Conservation (phyloP, 1,140 invertebrate genomes). For the Cyclargus thomasi region DNA sequence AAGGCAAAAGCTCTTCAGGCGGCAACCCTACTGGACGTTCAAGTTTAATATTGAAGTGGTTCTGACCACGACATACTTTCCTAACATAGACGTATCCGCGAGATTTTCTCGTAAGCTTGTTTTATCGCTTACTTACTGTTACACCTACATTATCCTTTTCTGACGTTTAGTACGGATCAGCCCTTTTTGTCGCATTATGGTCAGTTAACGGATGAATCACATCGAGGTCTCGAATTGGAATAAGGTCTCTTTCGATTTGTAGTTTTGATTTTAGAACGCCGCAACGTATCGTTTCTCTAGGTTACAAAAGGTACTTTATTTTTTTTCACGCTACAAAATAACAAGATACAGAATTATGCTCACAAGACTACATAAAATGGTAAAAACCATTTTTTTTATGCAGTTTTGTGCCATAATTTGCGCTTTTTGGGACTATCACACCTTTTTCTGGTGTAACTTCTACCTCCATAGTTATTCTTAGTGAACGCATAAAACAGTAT, state of each 20-base stretch:
- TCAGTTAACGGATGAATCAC: background rate
- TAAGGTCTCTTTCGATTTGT: background rate
- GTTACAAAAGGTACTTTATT: too few species aligned
- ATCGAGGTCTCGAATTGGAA: background rate
- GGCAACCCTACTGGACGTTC: slow-evolving; percentile 12
- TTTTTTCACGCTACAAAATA: too few species aligned
- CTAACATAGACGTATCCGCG: slow-evolving; percentile 54
- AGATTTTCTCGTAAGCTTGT: slow-evolving; percentile 45
- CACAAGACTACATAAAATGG: too few species aligned
- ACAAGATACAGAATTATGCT: too few species aligned
- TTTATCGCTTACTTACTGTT: slow-evolving; percentile 37
- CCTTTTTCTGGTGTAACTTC: too few species aligned
- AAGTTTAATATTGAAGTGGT: slow-evolving; percentile 20
- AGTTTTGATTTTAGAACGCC: too few species aligned
- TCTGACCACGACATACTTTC: slow-evolving; percentile 52
- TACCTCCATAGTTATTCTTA: too few species aligned
- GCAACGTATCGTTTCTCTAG: too few species aligned
- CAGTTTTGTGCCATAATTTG: too few species aligned
- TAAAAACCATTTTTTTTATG: too few species aligned
- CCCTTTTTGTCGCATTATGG: slow-evolving; percentile 13
- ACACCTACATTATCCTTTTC: slow-evolving; percentile 21
- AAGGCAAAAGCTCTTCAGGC: background rate
- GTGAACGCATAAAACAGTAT: background rate
- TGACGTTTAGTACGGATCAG: slow-evolving; percentile 8
- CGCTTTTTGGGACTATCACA: too few species aligned